Evolutionary conservation across 2,113 vertebrate genomes (phyloP).

Genomic region (Noturus placidus): DNA sequence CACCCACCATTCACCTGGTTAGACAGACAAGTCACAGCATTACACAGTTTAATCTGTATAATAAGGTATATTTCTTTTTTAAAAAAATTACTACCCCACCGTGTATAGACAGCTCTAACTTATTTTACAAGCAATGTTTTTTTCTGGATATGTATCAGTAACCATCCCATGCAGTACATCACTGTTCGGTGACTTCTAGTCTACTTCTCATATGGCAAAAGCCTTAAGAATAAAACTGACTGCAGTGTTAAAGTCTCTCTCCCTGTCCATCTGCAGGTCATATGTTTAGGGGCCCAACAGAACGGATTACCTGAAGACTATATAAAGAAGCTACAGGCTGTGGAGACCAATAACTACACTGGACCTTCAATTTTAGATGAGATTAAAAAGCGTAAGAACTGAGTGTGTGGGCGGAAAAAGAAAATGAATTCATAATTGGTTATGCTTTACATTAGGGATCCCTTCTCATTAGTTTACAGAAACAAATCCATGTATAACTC

Average conservation of each 20-base stretch:
- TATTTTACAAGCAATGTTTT: not conserved
- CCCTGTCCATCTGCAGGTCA: conserved; percentile 70
- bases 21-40: not conserved
- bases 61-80: not conserved
- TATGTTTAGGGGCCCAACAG: conserved; percentile 87
- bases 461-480: not conserved
- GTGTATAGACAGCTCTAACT: not conserved
- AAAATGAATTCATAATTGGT: not conserved
- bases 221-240: not conserved
- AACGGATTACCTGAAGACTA: conserved; percentile 82
- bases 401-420: not conserved
- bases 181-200: too few species aligned
- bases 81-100: not conserved
- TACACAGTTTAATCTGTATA: not conserved
- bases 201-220: not conserved
- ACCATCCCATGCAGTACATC: not conserved
- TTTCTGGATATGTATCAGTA: not conserved
- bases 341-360: conserved; percentile 85
- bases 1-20: not conserved
- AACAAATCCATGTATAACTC: not conserved
- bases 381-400: conserved; percentile 51
- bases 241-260: not conserved
- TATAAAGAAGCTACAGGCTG: conserved; percentile 76
- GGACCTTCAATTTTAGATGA: conserved; percentile 67
- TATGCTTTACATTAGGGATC: not conserved